Evolutionary conservation across 2,113 vertebrate species (phyloP).

Genomic region (Canis aureus): DNA sequence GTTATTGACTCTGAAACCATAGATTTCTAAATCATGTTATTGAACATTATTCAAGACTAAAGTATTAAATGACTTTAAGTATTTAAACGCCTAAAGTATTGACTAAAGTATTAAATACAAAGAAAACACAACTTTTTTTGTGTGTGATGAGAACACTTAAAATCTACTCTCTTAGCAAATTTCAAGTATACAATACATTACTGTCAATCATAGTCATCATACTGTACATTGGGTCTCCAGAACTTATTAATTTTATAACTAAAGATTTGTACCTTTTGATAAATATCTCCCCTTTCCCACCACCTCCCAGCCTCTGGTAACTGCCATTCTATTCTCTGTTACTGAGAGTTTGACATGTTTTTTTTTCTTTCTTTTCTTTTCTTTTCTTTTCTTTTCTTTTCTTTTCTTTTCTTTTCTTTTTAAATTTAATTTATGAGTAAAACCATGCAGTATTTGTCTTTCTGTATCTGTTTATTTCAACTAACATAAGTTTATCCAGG

Average conservation of each 20-base stretch:
- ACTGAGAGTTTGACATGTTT: background rate
- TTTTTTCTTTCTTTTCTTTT: background rate
- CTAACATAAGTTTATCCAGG: background rate
- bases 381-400: background rate
- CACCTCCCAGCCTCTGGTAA: background rate
- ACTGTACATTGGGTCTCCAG: background rate
- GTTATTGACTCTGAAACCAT: background rate
- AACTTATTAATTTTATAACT: background rate
- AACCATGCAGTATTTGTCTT: background rate
- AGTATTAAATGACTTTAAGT: background rate
- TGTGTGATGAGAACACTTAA: background rate
- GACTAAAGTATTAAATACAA: background rate
- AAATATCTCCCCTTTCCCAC: background rate
- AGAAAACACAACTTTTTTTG: background rate
- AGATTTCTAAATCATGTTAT: background rate
- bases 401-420: background rate
- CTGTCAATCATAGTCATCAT: background rate
- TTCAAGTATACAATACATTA: background rate
- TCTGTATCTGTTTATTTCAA: background rate
- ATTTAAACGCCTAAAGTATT: too few relatives aligned
- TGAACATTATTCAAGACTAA: background rate
- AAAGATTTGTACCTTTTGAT: background rate
- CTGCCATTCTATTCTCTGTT: background rate
- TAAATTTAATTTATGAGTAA: background rate
- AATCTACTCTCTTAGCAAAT: background rate